phyloP scores from a whole-genome alignment of 64 coral and sea anemone genomes.

The Stylophora pistillata region DNA sequence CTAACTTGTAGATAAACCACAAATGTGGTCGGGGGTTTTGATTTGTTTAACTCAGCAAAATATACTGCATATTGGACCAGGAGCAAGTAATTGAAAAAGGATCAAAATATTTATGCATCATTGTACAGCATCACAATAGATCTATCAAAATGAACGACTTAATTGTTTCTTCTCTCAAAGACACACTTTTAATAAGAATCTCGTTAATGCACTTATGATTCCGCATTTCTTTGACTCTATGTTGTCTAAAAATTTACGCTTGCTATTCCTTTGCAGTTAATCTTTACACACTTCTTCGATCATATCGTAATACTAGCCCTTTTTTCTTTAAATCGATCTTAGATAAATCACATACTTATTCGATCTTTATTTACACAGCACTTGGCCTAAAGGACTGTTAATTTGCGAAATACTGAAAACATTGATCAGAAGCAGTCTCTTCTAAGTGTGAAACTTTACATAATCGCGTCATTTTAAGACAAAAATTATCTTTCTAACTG shows the following conservation, averaged over 20 bases:
- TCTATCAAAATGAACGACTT: neutral
- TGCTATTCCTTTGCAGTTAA: neutral
- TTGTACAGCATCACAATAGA: constrained; percentile 2
- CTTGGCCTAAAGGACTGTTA: neutral
- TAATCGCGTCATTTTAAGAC: no score
- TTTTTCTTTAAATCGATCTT: neutral
- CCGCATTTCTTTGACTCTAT: neutral
- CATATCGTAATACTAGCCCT: neutral
- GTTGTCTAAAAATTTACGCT: neutral
- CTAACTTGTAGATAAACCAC: no score
- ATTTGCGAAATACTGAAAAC: no score
- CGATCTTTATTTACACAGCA: neutral
- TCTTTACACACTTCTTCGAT: neutral
- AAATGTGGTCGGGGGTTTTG: neutral
- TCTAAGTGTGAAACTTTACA: no score
- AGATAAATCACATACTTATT: neutral
- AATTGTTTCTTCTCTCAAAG: neutral
- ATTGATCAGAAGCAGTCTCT: neutral
- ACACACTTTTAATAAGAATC: neutral
- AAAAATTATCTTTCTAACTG: no score
- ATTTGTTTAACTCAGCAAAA: neutral
- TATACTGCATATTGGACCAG: neutral
- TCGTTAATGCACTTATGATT: neutral
- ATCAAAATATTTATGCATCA: constrained; percentile 15
- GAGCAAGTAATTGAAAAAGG: neutral